Base-by-base conservation (phyloP, 2,113 vertebrate genomes). In the Laticauda colubrina region DNA sequence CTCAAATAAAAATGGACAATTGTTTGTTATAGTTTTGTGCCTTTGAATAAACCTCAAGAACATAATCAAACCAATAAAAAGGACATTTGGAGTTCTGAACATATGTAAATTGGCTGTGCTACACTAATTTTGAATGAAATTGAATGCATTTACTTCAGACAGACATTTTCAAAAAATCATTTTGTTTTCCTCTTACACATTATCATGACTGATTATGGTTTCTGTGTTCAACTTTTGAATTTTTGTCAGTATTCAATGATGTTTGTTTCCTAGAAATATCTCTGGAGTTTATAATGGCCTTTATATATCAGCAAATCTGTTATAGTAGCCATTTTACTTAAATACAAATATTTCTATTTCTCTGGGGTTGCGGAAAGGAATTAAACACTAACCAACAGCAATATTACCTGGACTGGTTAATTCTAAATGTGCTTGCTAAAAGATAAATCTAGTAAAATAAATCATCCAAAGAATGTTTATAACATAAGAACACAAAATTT, bases 271-370 rank as follows among this genome's bases (percentile, higher is more conserved):
- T 95, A 97, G 97, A 96, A 97, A 96, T 95, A 94, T 85, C 90
- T 93, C 93, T 94, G 96, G 95, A 97, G 96, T 93, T 93, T 94
- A 87, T 98, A 98, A 98, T 97, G 96, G 96, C 98, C 96, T 98
- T 98, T 97, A 96, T 95, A 39, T 94, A 94, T 96, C 96, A 96
- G 93, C 92, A 96, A 97, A 96, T 96, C 95, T 97, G 97, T 96
- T 97, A 97, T 96, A 97, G 96, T 97, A 96, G 96, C 95, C 96
- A 97, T 96, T 97, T 97, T 96, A 97, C 97, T 97, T 95, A 96
- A 96, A 97, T 94, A 98, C 96, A 96, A 97, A 96, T 92, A 95
- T 90, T 95, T 88, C 86, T 96, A 93, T 95, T 97, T 97, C 94
- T 95, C 92, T 94, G 57, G 96, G 95, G 26, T 12, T n/a, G 10